Conservation (phyloP, 2,113 vertebrate species). For the Mirounga angustirostris region DNA sequence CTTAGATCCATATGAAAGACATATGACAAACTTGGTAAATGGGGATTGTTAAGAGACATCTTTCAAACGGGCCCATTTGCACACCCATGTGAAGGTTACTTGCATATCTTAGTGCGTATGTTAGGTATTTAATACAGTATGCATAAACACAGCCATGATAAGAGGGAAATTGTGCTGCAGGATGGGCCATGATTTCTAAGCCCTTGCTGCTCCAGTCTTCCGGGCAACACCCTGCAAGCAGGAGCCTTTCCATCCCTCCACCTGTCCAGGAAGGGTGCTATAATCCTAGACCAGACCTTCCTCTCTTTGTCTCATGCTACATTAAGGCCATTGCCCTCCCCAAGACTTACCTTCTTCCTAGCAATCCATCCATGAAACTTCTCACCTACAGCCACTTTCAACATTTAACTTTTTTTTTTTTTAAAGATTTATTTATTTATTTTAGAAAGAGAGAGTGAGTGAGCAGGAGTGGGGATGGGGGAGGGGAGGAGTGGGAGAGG, state of each 20-base stretch:
- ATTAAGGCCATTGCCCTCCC: not conserved
- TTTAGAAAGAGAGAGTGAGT: not conserved
- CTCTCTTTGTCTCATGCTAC: not conserved
- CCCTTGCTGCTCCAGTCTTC: not conserved
- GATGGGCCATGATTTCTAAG: not conserved
- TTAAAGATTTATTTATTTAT: not conserved
- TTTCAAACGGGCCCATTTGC: not conserved
- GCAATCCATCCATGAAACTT: not conserved
- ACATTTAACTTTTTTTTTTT: not conserved
- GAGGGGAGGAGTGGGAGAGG: too few relatives aligned
- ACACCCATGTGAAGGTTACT: not conserved
- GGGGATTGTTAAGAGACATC: not conserved
- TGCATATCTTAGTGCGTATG: not conserved
- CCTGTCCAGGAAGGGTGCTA: not conserved
- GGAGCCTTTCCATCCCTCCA: not conserved
- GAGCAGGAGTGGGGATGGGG: too few relatives aligned
- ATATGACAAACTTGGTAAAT: not conserved
- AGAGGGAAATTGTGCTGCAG: not conserved
- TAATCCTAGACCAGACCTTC: not conserved
- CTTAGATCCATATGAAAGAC: not conserved
- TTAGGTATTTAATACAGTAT: not conserved
- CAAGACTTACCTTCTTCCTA: not conserved
- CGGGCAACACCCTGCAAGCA: not conserved
- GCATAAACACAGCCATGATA: not conserved
- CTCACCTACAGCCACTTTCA: not conserved